phyloP scores from a whole-genome alignment of 2,113 vertebrate genomes.

The Numenius arquata region DNA sequence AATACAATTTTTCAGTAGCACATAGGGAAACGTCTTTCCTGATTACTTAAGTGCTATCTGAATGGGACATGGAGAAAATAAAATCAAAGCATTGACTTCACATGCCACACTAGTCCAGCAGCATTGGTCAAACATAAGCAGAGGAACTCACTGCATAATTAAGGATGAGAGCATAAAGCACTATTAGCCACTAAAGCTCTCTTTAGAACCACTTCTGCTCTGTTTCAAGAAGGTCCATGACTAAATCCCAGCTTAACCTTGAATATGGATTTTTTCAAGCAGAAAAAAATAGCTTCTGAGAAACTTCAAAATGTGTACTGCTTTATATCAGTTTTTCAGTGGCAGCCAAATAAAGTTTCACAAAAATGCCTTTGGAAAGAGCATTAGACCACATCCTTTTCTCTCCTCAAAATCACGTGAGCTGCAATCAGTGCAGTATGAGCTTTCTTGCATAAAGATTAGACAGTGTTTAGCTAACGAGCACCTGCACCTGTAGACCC shows the following conservation, averaged over 20 bases:
- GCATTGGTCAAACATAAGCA: not conserved
- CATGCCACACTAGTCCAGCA: not conserved
- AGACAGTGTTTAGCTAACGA: not conserved
- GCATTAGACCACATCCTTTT: not conserved
- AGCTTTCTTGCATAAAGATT: conserved; percentile 27
- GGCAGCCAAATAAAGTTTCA: not conserved
- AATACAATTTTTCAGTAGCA: not conserved
- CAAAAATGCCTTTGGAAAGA: not conserved
- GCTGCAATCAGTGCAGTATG: not conserved
- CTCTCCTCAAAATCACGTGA: not conserved
- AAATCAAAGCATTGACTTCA: not conserved
- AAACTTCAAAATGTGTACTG: not conserved
- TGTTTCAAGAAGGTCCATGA: not conserved
- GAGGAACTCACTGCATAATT: not conserved
- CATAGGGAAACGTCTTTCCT: not conserved
- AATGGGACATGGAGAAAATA: not conserved
- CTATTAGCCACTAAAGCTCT: not conserved
- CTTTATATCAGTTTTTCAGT: not conserved
- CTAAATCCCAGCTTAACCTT: not conserved
- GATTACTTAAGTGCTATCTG: not conserved
- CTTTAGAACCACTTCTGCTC: not conserved
- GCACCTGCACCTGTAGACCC: not conserved
- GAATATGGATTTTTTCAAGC: not conserved
- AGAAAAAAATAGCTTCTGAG: not conserved
- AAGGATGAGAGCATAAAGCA: not conserved